Base-by-base conservation (phyloP, 2,113 vertebrate genomes). In the Pedionomus torquatus region DNA sequence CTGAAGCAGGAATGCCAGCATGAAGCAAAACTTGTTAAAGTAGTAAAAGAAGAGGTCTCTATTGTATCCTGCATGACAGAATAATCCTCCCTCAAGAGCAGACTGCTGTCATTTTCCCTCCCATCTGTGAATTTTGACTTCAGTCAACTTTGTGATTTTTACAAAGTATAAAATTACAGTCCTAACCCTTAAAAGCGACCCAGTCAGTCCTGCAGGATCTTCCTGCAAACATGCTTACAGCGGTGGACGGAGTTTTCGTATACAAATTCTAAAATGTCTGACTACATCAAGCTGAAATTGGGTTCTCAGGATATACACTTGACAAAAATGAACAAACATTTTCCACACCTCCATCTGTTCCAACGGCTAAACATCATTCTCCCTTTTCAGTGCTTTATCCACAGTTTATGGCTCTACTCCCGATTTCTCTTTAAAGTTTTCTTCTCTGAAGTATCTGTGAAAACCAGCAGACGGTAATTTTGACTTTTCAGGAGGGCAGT, bases 21-120 rank as follows among this genome's bases (percentile, higher is more conserved):
- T 98, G 98, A 98, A 97, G 97, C 48, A 97, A 93, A 98, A 98
- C 98, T 98, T 96, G 97, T 98, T 97, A 89, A 96, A 97, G 97
- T 90, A 94, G 96, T 97, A 97, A 97, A 97, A 97, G 80, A 97
- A 97, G 94, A 97, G 70, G 76, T 96, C 97, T 93, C 96, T 95
- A 97, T 98, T 98, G 98, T 98, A 92, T 96, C 39, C 19, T 95
- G 77, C 46, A 43, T 98, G 98, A 98, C 98, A 98, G 92, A 95
- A 85, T 98, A 98, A 98, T 98, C 98, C 97, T 98, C 96, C 94
- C 85, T 95, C 76, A 90, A 96, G 96, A 97, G 96, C 89, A 95
- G 83, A 87, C 96, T 87, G 97, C 95, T 97, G 95, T 95, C 93
- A 86, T 97, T 93, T 92, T 94, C 85, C 84, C 95, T 96, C 83